Evolutionary conservation across 23 tunicate species (phyloP).

Genomic region (Aplidium turbinatum): DNA sequence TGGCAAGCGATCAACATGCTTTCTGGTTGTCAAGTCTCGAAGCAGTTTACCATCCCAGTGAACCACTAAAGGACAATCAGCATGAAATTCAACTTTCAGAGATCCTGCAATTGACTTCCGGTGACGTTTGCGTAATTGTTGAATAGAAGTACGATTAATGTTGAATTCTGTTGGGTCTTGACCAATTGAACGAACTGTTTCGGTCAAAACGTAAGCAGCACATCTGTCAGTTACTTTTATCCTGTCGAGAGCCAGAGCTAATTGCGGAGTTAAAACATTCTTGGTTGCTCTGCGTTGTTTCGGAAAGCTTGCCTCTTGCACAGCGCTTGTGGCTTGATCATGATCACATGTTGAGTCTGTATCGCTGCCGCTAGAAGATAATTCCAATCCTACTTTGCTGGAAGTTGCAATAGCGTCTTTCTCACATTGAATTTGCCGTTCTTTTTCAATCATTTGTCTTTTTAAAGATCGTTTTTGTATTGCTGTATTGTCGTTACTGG

Average conservation of each 20-base stretch:
- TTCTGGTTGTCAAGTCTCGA: too few relatives aligned
- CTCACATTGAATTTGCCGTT: too few relatives aligned
- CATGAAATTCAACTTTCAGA: constrained; percentile 4
- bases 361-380: constrained; percentile 18
- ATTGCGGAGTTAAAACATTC: constrained; percentile 28
- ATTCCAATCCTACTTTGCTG: background rate
- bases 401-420: constrained; percentile 5
- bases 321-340: constrained; percentile 10
- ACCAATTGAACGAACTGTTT: constrained; percentile 20
- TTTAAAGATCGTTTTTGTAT: too few relatives aligned
- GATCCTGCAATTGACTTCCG: constrained; percentile 5
- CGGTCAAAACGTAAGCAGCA: constrained; percentile 17
- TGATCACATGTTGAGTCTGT: constrained; percentile 12
- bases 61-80: constrained; percentile 5
- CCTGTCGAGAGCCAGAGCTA: constrained; percentile 24
- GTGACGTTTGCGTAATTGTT: constrained; percentile 1
- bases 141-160: too few relatives aligned
- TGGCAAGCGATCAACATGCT: too few relatives aligned
- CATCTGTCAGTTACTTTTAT: constrained; percentile 17
- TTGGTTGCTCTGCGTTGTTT: constrained; percentile 4
- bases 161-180: constrained; percentile 24
- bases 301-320: background rate
- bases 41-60: too few relatives aligned
- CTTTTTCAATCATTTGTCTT: too few relatives aligned
- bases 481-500: too few relatives aligned